phyloP scores from a whole-genome alignment of 92 coral and sea anemone genomes.

The Siderastrea radians region DNA sequence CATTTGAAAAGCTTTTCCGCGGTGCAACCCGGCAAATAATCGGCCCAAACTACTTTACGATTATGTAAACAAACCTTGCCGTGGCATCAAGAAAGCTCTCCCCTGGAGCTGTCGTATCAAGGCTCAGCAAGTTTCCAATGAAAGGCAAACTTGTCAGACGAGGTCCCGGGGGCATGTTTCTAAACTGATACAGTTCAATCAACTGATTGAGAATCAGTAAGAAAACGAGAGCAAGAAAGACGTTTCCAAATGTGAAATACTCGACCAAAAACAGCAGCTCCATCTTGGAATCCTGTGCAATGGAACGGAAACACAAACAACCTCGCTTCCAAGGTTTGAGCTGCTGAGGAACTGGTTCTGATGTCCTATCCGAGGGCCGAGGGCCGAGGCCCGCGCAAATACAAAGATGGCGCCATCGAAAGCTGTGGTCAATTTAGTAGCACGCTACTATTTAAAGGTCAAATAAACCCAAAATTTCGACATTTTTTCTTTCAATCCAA shows the following conservation, averaged over 20 bases:
- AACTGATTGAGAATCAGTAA: slow-evolving; percentile 52
- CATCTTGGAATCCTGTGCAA: background rate
- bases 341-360: background rate
- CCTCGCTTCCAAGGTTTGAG: background rate
- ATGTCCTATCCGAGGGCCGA: background rate
- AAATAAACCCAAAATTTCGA: too few species aligned
- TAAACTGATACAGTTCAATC: slow-evolving; percentile 67
- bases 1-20: too few species aligned
- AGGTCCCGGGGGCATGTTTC: slow-evolving; percentile 81
- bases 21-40: too few species aligned
- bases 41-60: background rate
- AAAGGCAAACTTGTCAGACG: slow-evolving; percentile 66
- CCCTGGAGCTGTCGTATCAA: slow-evolving; percentile 28
- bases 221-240: slow-evolving; percentile 27
- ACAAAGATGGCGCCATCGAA: slow-evolving; percentile 14
- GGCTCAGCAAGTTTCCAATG: slow-evolving; percentile 67
- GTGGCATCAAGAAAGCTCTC: slow-evolving; percentile 8
- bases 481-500: too few species aligned
- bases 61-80: slow-evolving; percentile 26
- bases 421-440: too few species aligned
- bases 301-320: background rate
- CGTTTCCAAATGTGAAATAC: slow-evolving; percentile 21
- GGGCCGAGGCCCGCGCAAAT: slow-evolving; percentile 8
- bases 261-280: background rate
- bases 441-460: too few species aligned